Percentiles rank a stretch among this genome's conserved stretches.
phyloP scores from a whole-genome alignment of 1,140 invertebrate genomes.

The Fopius arisanus region DNA sequence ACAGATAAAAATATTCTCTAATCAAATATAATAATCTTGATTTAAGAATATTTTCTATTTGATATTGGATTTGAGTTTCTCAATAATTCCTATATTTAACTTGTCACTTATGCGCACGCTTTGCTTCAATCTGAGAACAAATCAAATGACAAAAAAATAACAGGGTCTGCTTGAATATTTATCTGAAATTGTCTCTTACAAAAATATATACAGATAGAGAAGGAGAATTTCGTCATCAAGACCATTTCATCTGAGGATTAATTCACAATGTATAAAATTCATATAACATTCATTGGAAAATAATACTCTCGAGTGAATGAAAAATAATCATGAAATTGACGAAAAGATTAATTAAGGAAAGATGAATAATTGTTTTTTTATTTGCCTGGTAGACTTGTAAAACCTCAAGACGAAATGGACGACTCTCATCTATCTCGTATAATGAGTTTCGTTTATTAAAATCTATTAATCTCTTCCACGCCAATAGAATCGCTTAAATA shows the following conservation, averaged over 20 bases:
- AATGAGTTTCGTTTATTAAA: constrained; percentile 12
- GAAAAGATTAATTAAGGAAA: background rate
- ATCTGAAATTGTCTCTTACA: constrained; percentile 22
- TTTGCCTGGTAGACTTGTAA: background rate
- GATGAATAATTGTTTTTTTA: no score
- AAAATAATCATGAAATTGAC: no score
- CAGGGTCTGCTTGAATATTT: background rate
- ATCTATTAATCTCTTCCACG: background rate
- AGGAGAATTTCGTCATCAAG: background rate
- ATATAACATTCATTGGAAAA: background rate
- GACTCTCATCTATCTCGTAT: constrained; percentile 19
- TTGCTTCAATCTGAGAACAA: background rate
- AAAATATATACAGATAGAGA: constrained; percentile 25
- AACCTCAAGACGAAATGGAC: constrained; percentile 24
- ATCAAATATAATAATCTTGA: constrained; percentile 1
- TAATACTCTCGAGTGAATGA: no score
- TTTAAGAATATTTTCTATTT: constrained; percentile 11
- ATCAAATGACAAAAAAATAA: background rate
- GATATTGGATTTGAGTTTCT: no score
- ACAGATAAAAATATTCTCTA: no score
- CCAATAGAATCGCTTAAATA: background rate
- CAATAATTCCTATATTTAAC: background rate
- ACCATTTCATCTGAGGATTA: constrained; percentile 24
- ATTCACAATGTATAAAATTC: background rate
- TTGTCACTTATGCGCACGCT: constrained; percentile 13